Conservation (phyloP, 2,797 vertebrate genomes). For the Euphonia xanthogaster region DNA sequence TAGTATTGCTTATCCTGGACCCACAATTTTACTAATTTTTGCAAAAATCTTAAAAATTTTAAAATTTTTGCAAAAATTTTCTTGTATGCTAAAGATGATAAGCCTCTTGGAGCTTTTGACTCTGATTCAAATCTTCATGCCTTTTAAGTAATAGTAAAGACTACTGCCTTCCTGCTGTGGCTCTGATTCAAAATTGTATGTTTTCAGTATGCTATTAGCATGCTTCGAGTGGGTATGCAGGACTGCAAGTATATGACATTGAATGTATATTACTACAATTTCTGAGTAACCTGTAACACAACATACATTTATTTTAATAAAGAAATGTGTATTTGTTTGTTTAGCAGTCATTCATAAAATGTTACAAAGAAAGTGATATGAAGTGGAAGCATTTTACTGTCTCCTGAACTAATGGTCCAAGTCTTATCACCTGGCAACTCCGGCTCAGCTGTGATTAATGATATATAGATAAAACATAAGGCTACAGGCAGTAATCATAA, state of each 20-base stretch:
- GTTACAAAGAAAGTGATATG: not conserved
- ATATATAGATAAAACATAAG: not conserved
- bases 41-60: no score
- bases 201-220: not conserved
- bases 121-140: not conserved
- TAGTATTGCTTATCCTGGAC: not conserved
- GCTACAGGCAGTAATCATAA: constrained; percentile 18
- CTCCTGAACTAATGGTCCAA: constrained; percentile 23
- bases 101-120: not conserved
- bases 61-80: not conserved
- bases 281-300: not conserved
- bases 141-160: not conserved
- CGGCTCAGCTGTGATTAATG: not conserved
- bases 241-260: not conserved
- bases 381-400: not conserved
- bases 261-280: not conserved
- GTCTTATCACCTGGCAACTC: constrained; percentile 9
- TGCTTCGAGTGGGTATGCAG: not conserved
- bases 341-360: not conserved
- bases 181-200: not conserved
- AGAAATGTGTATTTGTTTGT: not conserved
- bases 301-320: not conserved
- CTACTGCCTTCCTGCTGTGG: not conserved
- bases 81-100: not conserved
- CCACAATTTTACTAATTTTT: not conserved